Conservation (phyloP, 2,113 vertebrate genomes). For the Thryonomys swinderianus region DNA sequence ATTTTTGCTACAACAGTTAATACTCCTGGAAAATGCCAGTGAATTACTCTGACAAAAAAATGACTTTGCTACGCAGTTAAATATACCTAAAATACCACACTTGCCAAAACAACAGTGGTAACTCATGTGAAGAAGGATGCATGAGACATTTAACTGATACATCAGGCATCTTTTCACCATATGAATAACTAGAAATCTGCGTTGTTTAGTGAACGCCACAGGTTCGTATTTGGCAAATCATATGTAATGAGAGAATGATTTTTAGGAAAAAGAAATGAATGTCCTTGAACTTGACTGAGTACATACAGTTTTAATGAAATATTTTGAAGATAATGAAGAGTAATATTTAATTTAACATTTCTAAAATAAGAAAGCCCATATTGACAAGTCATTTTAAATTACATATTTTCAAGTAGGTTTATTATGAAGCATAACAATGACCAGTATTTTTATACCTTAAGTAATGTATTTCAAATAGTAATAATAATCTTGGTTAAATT, state of each 20-base stretch:
- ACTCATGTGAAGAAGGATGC: background rate
- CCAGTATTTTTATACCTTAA: background rate
- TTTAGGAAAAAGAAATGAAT: constrained; percentile 45
- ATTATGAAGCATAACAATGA: background rate
- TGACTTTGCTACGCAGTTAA: constrained; percentile 58
- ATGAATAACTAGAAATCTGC: background rate
- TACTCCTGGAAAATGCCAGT: constrained; percentile 56
- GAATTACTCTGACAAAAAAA: constrained; percentile 73
- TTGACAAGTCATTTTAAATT: constrained; percentile 41
- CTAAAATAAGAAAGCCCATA: constrained; percentile 49
- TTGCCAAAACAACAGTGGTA: background rate
- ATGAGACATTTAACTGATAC: background rate
- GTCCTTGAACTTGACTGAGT: constrained; percentile 54
- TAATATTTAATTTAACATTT: constrained; percentile 49
- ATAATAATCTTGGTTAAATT: background rate
- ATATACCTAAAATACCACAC: background rate
- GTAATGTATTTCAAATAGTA: background rate
- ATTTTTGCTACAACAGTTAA: background rate
- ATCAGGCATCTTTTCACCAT: background rate
- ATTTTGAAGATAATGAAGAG: constrained; percentile 25
- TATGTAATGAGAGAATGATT: background rate
- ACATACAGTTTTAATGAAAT: background rate
- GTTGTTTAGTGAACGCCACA: constrained; percentile 41
- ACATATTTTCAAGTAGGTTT: background rate
- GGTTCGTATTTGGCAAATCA: background rate